phyloP scores from a whole-genome alignment of 2,888 invertebrate species.

The Hoplodrina blanda region DNA sequence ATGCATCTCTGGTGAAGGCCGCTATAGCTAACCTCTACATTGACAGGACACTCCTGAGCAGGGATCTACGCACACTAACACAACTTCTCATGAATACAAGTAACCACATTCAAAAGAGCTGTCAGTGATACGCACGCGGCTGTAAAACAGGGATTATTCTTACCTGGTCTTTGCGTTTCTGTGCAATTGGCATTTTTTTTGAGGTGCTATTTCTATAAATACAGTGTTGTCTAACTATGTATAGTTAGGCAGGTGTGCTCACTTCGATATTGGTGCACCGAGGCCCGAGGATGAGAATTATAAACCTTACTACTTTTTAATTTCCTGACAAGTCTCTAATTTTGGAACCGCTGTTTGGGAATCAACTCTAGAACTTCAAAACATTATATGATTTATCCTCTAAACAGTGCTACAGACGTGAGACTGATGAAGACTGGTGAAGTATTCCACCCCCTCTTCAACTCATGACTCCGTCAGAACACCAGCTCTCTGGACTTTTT shows the following conservation, averaged over 20 bases:
- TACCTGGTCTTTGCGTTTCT: slow-evolving; percentile 77
- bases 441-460: no score
- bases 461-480: no score
- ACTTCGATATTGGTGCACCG: slow-evolving; percentile 43
- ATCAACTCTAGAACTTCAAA: no score
- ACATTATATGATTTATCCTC: no score
- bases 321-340: neutral
- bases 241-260: slow-evolving; percentile 70
- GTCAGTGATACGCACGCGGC: slow-evolving; percentile 70
- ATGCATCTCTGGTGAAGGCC: slow-evolving; percentile 90
- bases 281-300: slow-evolving; percentile 11
- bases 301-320: neutral
- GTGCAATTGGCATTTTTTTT: slow-evolving; percentile 81
- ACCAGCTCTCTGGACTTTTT: no score
- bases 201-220: slow-evolving; percentile 76
- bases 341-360: neutral
- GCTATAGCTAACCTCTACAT: slow-evolving; percentile 83
- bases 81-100: slow-evolving; percentile 65
- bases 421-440: no score
- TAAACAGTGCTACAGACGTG: no score
- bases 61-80: slow-evolving; percentile 78
- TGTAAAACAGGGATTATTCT: slow-evolving; percentile 73
- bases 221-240: slow-evolving; percentile 67
- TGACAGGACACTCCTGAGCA: slow-evolving; percentile 82
- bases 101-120: slow-evolving; percentile 69